These are phyloP conservation scores for Sebastolobus alascanus DNA, from an alignment of 2,797 vertebrate genomes.

Conservation along the genomic window DNA sequence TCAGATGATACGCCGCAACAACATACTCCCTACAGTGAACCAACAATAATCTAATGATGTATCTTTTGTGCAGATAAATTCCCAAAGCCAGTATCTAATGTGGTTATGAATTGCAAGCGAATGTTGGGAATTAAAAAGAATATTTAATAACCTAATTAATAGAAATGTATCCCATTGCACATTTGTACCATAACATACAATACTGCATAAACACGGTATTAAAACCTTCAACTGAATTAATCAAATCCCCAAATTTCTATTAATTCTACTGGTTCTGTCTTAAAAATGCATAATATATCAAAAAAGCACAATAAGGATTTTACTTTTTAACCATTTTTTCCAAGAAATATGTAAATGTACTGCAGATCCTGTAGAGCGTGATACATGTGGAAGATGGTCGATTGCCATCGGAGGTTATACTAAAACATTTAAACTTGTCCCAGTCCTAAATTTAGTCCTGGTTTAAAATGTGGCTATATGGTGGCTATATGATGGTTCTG, in stretches of 20 bases:
- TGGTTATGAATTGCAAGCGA: constrained; percentile 27
- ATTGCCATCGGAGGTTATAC: not conserved
- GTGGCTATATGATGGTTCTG: too few species aligned
- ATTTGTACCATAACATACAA: constrained; percentile 6
- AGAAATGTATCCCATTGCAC: constrained; percentile 20
- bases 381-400: not conserved
- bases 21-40: constrained; percentile 36
- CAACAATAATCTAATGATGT: constrained; percentile 51
- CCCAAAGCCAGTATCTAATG: constrained; percentile 29
- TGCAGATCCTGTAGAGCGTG: not conserved
- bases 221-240: constrained; percentile 1
- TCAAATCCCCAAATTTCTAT: not conserved
- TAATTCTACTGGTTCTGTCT: not conserved
- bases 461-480: not conserved
- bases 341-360: not conserved
- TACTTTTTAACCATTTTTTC: not conserved
- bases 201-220: constrained; percentile 6
- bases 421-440: not conserved
- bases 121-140: constrained; percentile 48
- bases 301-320: not conserved
- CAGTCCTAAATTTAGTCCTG: not conserved
- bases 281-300: not conserved
- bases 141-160: constrained; percentile 55
- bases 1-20: constrained; percentile 46
- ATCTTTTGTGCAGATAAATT: constrained; percentile 29